These are phyloP conservation scores for Drosophila ambigua DNA, from an alignment of 1,140 invertebrate species.

Conservation along the genomic window DNA sequence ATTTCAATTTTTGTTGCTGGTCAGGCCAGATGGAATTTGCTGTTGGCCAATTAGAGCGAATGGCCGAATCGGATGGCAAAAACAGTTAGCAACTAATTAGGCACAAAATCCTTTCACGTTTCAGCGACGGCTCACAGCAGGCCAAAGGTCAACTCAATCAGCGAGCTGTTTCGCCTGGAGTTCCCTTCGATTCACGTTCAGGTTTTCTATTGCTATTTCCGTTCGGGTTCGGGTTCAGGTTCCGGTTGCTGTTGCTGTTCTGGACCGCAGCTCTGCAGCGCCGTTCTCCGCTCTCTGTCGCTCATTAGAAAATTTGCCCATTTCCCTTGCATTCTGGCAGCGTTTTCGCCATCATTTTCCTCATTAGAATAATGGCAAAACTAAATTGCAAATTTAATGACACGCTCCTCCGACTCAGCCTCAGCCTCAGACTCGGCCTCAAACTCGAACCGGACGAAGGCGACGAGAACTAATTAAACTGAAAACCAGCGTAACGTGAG, in stretches of 20 bases:
- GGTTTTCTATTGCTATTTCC: no score
- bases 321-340: no score
- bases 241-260: no score
- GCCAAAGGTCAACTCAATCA: constrained; percentile 6
- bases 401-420: constrained; percentile 23
- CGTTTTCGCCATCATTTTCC: not conserved
- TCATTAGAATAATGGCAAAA: constrained; percentile 69
- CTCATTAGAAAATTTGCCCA: no score
- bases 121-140: not conserved
- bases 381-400: constrained; percentile 65
- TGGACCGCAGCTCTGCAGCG: no score
- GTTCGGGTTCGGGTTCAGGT: no score
- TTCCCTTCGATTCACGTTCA: no score
- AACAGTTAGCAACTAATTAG: constrained; percentile 62
- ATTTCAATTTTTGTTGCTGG: constrained; percentile 34
- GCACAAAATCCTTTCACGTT: constrained; percentile 22
- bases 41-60: constrained; percentile 22
- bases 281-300: no score
- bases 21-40: constrained; percentile 16
- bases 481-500: constrained; percentile 39
- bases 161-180: no score
- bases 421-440: not conserved
- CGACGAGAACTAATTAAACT: constrained; percentile 70
- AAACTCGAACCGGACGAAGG: constrained; percentile 9
- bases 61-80: constrained; percentile 22